These are phyloP conservation scores for Esox lucius DNA, from an alignment of 2,797 vertebrate species.

Conservation along the genomic window DNA sequence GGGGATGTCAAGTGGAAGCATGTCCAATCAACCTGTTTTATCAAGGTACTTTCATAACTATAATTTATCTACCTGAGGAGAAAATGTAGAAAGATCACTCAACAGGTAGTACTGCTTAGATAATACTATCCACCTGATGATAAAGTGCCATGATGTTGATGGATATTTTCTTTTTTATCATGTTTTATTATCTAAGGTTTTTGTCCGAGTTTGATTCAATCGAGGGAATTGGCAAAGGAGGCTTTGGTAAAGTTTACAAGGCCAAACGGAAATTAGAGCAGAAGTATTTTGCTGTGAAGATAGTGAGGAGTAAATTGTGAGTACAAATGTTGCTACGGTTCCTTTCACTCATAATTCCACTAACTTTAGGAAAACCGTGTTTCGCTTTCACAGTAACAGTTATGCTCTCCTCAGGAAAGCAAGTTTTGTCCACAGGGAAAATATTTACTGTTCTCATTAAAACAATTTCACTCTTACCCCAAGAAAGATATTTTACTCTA, in stretches of 20 bases:
- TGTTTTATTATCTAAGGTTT: conserved; percentile 59
- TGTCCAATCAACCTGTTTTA: neutral
- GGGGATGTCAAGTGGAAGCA: neutral
- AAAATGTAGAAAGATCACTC: neutral
- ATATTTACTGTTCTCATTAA: no score
- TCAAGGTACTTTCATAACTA: conserved; percentile 47
- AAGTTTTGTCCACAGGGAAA: no score
- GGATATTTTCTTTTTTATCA: neutral
- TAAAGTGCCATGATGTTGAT: neutral
- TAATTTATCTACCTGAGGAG: neutral
- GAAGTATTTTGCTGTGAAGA: conserved; percentile 67
- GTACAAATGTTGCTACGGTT: conserved; percentile 35
- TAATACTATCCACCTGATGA: neutral
- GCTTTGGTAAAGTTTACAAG: conserved; percentile 71
- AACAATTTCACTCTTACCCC: no score
- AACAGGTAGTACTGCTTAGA: neutral
- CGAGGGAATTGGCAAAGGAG: conserved; percentile 56
- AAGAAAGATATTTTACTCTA: no score
- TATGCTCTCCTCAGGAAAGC: no score
- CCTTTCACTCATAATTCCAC: neutral
- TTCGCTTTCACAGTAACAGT: no score
- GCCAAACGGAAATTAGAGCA: conserved; percentile 56
- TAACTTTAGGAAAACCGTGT: no score
- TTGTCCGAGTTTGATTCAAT: conserved; percentile 59
- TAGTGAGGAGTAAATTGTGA: conserved; percentile 62